Evolutionary conservation across 2,888 invertebrate species (phyloP), one percentile per base, ranked within the genome.

Genomic region (Apotomis capreana): DNA sequence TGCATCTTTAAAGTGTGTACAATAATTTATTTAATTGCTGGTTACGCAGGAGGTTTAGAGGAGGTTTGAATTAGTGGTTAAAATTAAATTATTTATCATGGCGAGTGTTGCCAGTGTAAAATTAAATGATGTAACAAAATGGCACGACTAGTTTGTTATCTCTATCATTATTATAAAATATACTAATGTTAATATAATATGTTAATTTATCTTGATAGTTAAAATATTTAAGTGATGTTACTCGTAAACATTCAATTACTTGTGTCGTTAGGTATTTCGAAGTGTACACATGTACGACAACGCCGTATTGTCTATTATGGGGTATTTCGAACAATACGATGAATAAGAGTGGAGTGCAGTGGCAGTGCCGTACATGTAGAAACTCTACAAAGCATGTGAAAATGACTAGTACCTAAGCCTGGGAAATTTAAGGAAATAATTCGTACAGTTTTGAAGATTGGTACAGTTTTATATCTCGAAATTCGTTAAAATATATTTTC

Each of bases 101-200:
- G 10, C 15, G n/a, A 68, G 64, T 76, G 75, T 73, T 74, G 74
- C 73, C 67, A 74, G 63, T 12, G 49, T 36, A 15, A 69, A 67
- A 73, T 64, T 55, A 5, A 6, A 40, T 26, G 44, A 51, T 57
- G 67, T 64, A 72, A 73, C 55, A 68, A 69, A 68, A 70, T 65
- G 74, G 55, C 63, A 63, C 71, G 71, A 67, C 36, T 57, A 75
- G 73, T 74, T 73, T 72, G 73, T 73, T 76, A 74, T 71, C 63
- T 44, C 73, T 76, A 76, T 76, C 74, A 75, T 70, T 70, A 67
- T 59, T 73, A 72, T 62, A 64, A 69, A 70, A 63, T 76, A 75
- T 74, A 73, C 68, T 74, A 75, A 70, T 75, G 76, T 76, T 76
- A 76, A 72, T 59, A 69, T 62, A 55, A 59, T 69, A 70, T 67